These are phyloP conservation scores for Cydia strobilella DNA, from an alignment of 1,140 invertebrate species.

Conservation along the genomic window DNA sequence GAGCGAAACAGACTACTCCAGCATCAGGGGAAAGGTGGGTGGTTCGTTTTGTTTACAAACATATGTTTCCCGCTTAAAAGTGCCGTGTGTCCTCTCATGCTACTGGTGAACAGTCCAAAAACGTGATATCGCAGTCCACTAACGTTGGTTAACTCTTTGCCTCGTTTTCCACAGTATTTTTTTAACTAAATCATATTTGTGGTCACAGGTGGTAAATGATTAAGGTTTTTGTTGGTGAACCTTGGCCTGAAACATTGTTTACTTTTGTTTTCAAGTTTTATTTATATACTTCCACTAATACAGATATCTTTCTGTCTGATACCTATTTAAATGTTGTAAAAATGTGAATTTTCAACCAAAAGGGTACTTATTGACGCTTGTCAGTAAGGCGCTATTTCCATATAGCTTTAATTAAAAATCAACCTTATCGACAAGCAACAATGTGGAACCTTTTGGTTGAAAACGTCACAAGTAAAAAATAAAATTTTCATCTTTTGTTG, in stretches of 20 bases:
- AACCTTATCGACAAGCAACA: too few species aligned
- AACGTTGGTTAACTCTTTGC: neutral
- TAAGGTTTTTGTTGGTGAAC: neutral
- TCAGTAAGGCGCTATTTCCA: too few species aligned
- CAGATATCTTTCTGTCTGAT: neutral
- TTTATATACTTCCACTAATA: neutral
- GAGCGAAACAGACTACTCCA: constrained; percentile 72
- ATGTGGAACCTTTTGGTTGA: too few species aligned
- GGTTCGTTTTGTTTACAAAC: constrained; percentile 44
- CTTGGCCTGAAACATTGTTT: neutral
- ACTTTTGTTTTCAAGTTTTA: neutral
- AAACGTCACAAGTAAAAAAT: too few species aligned
- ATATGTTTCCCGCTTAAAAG: constrained; percentile 43
- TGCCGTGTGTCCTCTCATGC: neutral
- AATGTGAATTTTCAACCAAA: too few species aligned
- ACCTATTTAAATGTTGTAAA: too few species aligned
- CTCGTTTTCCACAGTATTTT: neutral
- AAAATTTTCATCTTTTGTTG: too few species aligned
- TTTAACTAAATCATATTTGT: neutral
- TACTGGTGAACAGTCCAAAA: neutral
- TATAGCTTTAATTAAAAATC: too few species aligned
- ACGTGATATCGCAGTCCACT: neutral
- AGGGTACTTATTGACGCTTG: too few species aligned
- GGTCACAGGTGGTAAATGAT: neutral
- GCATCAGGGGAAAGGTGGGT: constrained; percentile 78